phyloP scores from a whole-genome alignment of 1,140 invertebrate species.

The Venustaconcha ellipsiformis region DNA sequence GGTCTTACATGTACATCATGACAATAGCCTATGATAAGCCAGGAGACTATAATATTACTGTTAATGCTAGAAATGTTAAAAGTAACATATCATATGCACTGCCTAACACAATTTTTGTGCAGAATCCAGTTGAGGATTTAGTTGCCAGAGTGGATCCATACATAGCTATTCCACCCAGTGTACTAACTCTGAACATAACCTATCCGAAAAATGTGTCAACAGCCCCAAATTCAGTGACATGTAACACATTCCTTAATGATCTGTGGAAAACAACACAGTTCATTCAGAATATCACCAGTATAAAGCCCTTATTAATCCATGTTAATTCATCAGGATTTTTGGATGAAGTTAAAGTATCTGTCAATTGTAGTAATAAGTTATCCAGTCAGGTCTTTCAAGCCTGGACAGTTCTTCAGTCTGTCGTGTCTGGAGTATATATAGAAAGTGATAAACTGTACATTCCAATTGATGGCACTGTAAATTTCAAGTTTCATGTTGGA shows the following conservation, averaged over 20 bases:
- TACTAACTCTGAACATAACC: conserved; percentile 7
- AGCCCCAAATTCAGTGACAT: conserved; percentile 36
- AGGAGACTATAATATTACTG: conserved; percentile 10
- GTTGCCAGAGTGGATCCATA: conserved; percentile 7
- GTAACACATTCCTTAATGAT: conserved; percentile 4
- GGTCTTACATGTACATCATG: conserved; percentile 9
- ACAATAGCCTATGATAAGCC: conserved; percentile 8
- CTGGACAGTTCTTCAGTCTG: conserved; percentile 27
- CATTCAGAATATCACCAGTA: conserved; percentile 4
- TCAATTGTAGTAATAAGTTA: conserved; percentile 40
- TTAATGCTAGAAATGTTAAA: conserved; percentile 21
- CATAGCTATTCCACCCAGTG: conserved; percentile 20
- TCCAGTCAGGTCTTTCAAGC: conserved; percentile 29
- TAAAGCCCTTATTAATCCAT: conserved; percentile 4
- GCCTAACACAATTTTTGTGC: conserved; percentile 13
- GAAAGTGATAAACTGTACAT: conserved; percentile 19
- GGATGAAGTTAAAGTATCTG: conserved; percentile 20
- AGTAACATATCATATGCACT: background rate
- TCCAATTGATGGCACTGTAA: conserved; percentile 21
- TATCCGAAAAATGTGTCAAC: background rate
- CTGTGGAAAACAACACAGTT: background rate
- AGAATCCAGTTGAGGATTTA: conserved; percentile 31
- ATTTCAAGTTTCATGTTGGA: conserved; percentile 22
- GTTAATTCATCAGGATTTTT: conserved; percentile 1
- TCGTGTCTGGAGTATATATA: conserved; percentile 15